Percentiles rank a stretch among this genome's conserved stretches.
These are phyloP conservation scores for Pachyramphus minor DNA, from an alignment of 2,113 vertebrate species.

Conservation along the genomic window DNA sequence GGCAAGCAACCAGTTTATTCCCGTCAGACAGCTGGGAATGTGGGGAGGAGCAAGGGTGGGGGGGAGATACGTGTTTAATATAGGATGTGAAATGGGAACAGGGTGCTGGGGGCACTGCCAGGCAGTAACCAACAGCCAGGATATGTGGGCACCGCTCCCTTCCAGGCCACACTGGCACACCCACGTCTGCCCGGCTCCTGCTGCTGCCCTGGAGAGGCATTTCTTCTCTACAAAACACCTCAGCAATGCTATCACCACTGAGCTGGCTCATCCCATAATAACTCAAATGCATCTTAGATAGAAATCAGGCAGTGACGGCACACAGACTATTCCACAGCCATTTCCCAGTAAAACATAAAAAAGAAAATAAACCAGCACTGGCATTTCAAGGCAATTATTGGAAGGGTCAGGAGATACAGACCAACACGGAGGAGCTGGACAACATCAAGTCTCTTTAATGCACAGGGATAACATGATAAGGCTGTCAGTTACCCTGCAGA, in stretches of 20 bases:
- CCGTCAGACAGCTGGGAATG: neutral
- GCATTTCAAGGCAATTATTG: slow-evolving; percentile 53
- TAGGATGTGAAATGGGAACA: fast-evolving
- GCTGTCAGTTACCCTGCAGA: neutral
- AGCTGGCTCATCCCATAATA: neutral
- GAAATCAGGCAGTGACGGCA: neutral
- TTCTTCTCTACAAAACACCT: neutral
- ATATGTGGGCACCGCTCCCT: fast-evolving
- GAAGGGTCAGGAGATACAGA: slow-evolving; percentile 14
- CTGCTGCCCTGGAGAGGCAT: neutral
- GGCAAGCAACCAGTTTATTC: neutral
- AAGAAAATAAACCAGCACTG: neutral
- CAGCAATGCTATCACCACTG: neutral
- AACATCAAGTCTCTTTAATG: neutral
- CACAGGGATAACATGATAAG: neutral
- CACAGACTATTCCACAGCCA: neutral
- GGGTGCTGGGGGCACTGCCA: neutral
- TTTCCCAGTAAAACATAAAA: neutral
- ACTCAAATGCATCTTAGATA: neutral
- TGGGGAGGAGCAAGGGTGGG: neutral
- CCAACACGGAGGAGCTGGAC: slow-evolving; percentile 29
- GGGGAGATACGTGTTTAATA: fast-evolving
- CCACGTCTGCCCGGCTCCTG: neutral
- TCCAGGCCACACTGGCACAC: neutral
- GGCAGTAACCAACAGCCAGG: neutral